Evolutionary conservation across 1,140 invertebrate species (phyloP).

Genomic region (Lordiphosa clarofinis): DNA sequence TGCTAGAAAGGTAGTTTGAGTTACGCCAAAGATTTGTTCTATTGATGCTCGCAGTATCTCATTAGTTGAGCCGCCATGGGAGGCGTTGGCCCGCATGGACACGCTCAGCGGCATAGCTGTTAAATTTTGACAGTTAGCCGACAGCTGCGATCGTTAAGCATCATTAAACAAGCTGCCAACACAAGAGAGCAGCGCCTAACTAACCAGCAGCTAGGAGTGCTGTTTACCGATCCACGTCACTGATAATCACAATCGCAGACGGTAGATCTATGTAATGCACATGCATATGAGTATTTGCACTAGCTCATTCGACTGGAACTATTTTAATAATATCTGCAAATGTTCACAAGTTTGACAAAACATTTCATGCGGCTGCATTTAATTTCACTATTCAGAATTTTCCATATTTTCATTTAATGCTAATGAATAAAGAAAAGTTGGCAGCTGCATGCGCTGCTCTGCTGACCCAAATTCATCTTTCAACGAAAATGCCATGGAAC

Average conservation of each 20-base stretch:
- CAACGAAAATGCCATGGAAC: slow-evolving; percentile 15
- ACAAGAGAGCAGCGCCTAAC: slow-evolving; percentile 30
- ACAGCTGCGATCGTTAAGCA: slow-evolving; percentile 53
- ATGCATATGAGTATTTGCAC: slow-evolving; percentile 5
- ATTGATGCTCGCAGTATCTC: slow-evolving; percentile 23
- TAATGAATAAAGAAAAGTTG: slow-evolving; percentile 46
- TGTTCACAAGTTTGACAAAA: background rate
- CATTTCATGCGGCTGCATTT: slow-evolving; percentile 23
- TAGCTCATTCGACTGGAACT: slow-evolving; percentile 20
- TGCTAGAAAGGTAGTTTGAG: slow-evolving; percentile 49
- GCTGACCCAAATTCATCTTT: slow-evolving; percentile 53
- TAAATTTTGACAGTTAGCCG: slow-evolving; percentile 59
- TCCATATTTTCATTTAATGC: slow-evolving; percentile 43
- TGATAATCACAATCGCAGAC: slow-evolving; percentile 32
- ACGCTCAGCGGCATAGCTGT: slow-evolving; percentile 44
- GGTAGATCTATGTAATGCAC: slow-evolving; percentile 14
- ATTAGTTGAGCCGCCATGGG: slow-evolving; percentile 38
- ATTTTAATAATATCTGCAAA: slow-evolving; percentile 7
- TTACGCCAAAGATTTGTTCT: slow-evolving; percentile 46
- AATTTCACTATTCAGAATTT: slow-evolving; percentile 31
- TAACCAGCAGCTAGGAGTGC: slow-evolving; percentile 31
- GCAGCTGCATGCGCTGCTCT: slow-evolving; percentile 35
- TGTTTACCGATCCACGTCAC: slow-evolving; percentile 43
- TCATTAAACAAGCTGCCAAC: slow-evolving; percentile 53
- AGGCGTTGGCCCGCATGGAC: slow-evolving; percentile 40